Evolutionary conservation across 2,888 invertebrate genomes (phyloP).

Genomic region (Harmothoe impar): DNA sequence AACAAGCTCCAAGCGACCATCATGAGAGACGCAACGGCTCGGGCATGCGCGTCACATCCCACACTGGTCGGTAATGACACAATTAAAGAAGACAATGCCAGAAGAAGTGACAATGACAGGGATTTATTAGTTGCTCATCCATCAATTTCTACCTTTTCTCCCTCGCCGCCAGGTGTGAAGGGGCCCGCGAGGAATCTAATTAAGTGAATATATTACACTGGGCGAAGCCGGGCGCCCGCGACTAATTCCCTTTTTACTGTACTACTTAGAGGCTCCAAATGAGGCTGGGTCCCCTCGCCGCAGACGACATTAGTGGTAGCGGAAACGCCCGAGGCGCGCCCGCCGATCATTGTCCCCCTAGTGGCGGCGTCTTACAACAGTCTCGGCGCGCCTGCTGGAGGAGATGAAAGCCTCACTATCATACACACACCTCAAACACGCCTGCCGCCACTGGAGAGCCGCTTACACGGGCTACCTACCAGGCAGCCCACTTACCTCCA

Average conservation of each 20-base stretch:
- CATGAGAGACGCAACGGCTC: not conserved
- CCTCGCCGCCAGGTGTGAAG: conserved; percentile 56
- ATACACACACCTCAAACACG: conserved; percentile 23
- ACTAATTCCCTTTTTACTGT: conserved; percentile 61
- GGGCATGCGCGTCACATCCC: conserved; percentile 31
- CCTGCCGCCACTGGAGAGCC: not conserved
- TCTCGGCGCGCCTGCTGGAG: not conserved
- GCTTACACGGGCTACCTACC: not conserved
- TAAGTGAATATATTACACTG: conserved; percentile 55
- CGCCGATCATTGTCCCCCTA: conserved; percentile 15
- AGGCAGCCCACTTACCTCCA: not conserved
- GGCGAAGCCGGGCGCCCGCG: conserved; percentile 23
- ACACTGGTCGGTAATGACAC: conserved; percentile 22
- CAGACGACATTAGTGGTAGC: conserved; percentile 10
- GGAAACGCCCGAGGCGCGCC: conserved; percentile 24
- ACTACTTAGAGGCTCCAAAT: conserved; percentile 56
- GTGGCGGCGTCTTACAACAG: not conserved
- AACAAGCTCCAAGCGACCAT: not conserved
- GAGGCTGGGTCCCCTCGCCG: conserved; percentile 30
- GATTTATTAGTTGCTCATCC: conserved; percentile 43
- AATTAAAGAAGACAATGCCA: conserved; percentile 59
- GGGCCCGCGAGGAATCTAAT: conserved; percentile 25
- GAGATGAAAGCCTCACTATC: conserved; percentile 28
- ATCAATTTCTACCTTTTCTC: conserved; percentile 54
- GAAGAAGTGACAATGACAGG: conserved; percentile 50